Percentiles rank a stretch among this genome's conserved stretches.
Evolutionary conservation across 2,888 invertebrate species (phyloP).

Genomic region (Yponomeuta evonymella): DNA sequence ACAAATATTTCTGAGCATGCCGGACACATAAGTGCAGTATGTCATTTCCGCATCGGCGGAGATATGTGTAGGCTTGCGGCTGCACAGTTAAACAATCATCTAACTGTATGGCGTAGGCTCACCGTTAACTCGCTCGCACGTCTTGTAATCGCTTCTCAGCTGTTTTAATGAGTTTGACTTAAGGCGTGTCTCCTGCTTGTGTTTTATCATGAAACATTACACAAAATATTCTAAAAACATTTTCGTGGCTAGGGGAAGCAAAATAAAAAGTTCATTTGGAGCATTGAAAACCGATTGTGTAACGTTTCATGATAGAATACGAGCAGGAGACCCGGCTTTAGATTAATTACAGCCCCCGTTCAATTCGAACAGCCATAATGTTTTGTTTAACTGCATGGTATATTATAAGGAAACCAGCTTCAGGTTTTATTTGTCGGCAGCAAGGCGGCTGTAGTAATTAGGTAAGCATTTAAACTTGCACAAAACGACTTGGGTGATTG

Average conservation of each 20-base stretch:
- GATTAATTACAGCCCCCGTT: constrained; percentile 14
- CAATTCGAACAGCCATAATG: neutral
- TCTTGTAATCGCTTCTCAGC: constrained; percentile 9
- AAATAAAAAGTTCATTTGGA: no score
- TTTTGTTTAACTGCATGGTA: constrained; percentile 2
- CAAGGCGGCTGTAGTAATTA: no score
- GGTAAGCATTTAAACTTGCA: no score
- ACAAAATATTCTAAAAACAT: no score
- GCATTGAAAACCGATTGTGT: no score
- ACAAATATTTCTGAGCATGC: neutral
- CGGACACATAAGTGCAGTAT: neutral
- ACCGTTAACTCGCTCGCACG: constrained; percentile 9
- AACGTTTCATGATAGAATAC: no score
- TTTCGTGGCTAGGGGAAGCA: no score
- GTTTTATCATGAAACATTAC: no score
- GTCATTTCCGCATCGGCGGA: constrained; percentile 2
- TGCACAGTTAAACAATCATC: constrained; percentile 35
- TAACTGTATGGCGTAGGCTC: constrained; percentile 38
- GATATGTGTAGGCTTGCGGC: constrained; percentile 5
- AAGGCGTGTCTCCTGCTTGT: no score
- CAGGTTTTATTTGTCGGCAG: no score
- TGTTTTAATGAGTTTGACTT: constrained; percentile 19
- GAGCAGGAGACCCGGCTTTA: neutral
- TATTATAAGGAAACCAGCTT: no score
- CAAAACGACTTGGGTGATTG: no score